A percentile compares a stretch with the other conserved stretches of the same genome.
phyloP scores from a whole-genome alignment of 2,113 vertebrate genomes.

The Malurus elegans region DNA sequence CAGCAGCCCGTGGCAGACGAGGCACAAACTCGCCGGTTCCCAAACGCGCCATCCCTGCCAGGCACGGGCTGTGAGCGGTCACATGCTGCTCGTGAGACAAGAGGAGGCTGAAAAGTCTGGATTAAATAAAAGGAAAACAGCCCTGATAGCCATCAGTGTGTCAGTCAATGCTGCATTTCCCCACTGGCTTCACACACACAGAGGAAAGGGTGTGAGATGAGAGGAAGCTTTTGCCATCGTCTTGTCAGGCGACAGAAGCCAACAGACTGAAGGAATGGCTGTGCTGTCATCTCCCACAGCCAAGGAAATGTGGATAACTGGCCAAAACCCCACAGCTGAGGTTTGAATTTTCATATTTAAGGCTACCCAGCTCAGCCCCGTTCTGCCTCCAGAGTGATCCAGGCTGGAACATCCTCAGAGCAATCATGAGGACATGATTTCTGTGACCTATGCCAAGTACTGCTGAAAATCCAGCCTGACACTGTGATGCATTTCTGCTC shows the following conservation, averaged over 20 bases:
- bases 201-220: background rate
- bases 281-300: background rate
- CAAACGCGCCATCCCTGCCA: background rate
- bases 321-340: background rate
- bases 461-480: slow-evolving; percentile 2
- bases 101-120: background rate
- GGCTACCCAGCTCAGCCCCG: background rate
- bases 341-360: background rate
- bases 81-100: background rate
- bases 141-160: background rate
- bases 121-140: background rate
- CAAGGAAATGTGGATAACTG: background rate
- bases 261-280: background rate
- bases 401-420: background rate
- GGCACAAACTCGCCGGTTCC: background rate
- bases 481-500: background rate
- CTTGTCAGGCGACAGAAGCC: background rate
- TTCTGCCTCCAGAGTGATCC: background rate
- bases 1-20: background rate
- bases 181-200: background rate
- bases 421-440: background rate
- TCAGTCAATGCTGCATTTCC: background rate
- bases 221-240: background rate
- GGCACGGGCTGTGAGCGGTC: background rate
- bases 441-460: background rate